These are phyloP conservation scores for Alitta virens DNA, from an alignment of 2,888 invertebrate genomes.

Conservation along the genomic window DNA sequence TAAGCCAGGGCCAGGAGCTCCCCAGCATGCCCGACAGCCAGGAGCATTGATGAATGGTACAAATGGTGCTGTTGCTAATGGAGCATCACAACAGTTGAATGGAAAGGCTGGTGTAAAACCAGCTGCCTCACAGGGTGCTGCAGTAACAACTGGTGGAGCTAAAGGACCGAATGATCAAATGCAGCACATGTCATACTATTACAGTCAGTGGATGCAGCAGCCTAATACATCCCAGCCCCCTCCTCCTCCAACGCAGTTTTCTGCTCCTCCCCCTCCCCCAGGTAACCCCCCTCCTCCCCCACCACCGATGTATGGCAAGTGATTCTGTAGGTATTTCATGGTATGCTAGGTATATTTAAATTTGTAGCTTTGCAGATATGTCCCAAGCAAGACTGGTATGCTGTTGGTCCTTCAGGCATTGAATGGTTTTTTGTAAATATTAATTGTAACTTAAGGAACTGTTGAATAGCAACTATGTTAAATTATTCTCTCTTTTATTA, in stretches of 20 bases:
- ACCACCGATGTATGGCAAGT: neutral
- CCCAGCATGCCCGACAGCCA: neutral
- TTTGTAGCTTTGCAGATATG: too few species aligned
- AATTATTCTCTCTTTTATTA: too few species aligned
- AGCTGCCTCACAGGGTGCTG: neutral
- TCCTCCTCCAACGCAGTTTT: conserved; percentile 16
- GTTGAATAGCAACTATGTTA: too few species aligned
- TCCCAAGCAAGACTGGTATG: too few species aligned
- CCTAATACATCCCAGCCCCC: conserved; percentile 12
- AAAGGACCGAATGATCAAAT: conserved; percentile 12
- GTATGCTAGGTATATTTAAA: too few species aligned
- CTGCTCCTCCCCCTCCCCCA: conserved; percentile 25
- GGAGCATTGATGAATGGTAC: neutral
- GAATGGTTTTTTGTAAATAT: too few species aligned
- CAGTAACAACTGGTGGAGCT: neutral
- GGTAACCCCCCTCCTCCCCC: conserved; percentile 3
- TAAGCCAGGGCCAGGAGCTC: conserved; percentile 3
- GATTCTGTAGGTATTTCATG: too few species aligned
- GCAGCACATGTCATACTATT: conserved; percentile 26
- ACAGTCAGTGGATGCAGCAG: conserved; percentile 25
- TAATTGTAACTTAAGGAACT: too few species aligned
- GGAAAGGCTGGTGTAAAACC: neutral
- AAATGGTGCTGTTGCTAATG: neutral
- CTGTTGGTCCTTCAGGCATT: too few species aligned
- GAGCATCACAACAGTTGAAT: neutral